Percentiles rank a stretch among this genome's conserved stretches.
Evolutionary conservation across 2,113 vertebrate genomes (phyloP).

Genomic region (Zeus faber): DNA sequence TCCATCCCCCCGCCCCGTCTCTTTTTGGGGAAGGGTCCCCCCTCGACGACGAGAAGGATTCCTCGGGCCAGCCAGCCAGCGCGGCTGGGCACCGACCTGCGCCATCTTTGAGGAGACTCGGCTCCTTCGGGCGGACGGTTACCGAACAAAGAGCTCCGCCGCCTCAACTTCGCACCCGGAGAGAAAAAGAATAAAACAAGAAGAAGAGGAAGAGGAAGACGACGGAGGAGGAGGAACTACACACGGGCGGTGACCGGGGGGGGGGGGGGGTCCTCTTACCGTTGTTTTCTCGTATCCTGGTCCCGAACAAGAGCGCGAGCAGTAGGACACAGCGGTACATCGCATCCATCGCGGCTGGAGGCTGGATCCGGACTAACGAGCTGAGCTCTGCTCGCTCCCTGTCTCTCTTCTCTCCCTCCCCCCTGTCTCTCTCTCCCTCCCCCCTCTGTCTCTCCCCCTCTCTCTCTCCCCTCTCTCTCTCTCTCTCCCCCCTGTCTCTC

Average conservation of each 20-base stretch:
- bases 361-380: conserved; percentile 63
- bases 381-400: conserved; percentile 23
- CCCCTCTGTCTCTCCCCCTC: conserved; percentile 3
- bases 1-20: background rate
- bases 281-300: conserved; percentile 56
- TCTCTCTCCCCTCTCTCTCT: background rate
- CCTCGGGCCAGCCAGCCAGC: conserved; percentile 65
- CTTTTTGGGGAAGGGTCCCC: too few species aligned
- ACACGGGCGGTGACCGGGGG: background rate
- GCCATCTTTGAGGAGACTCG: conserved; percentile 79
- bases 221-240: too few species aligned
- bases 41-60: conserved; percentile 65
- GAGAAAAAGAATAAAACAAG: background rate
- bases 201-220: too few species aligned
- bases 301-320: conserved; percentile 64
- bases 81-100: conserved; percentile 71
- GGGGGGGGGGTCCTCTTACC: conserved; percentile 49
- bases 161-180: conserved; percentile 9
- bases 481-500: conserved; percentile 17
- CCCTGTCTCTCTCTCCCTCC: conserved; percentile 14
- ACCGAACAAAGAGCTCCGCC: conserved; percentile 63
- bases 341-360: conserved; percentile 71
- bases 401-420: conserved; percentile 55
- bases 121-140: conserved; percentile 54
- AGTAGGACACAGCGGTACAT: conserved; percentile 51